Base-by-base conservation (phyloP, 2,888 invertebrate genomes). In the Glyphotaelius pellucidus region DNA sequence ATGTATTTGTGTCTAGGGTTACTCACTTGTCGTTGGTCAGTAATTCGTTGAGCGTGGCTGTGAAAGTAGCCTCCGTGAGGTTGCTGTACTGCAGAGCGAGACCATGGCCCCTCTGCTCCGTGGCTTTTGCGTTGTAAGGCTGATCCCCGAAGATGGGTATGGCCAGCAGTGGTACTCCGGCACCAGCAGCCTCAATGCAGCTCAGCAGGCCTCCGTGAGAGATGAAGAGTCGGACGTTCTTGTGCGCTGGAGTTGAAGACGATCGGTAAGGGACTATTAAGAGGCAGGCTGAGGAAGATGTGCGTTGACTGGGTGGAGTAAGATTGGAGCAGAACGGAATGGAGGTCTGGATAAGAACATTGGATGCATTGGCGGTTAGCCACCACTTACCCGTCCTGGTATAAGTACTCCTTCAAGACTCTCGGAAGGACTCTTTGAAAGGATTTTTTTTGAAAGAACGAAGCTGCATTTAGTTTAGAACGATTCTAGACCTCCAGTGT, bases 201-300 rank as follows among this genome's bases (percentile, higher is more conserved):
- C 96, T 95, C 47, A 96, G 95, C 87, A 96, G 95, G 15, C 96
- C 97, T 11, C 96, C 96, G 94, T 97, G 97, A 0, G 96, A 96
- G 89, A 97, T 96, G 93, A 97, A 96, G 0, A 95, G 93, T 91
- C 94, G 95, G 0, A 95, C 91, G 47, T 95, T 95, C 1, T 95
- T 94, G 94, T 96, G 95, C 0, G 95, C 95, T 67, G 90, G 30
- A 89, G 67, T 25, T 67, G 9, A n/a, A 47, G 5, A 7, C 38
- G 9, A 38, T 38, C 38, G 38, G 9, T 38, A 25, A 25, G 25
- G 67, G 7, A 25, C n/a, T 19, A 67, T 19, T 15, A n/a, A n/a
- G 25, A 25, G 67, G 67, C 2, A n/a, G 25, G 9, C 1, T 9
- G 25, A 7, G 67, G n/a, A 67, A 25, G 25, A 52, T 15, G 19